Evolutionary conservation across 1,140 invertebrate species (phyloP), one percentile per base, ranked within the genome.

Genomic region (Lordiphosa mommai): DNA sequence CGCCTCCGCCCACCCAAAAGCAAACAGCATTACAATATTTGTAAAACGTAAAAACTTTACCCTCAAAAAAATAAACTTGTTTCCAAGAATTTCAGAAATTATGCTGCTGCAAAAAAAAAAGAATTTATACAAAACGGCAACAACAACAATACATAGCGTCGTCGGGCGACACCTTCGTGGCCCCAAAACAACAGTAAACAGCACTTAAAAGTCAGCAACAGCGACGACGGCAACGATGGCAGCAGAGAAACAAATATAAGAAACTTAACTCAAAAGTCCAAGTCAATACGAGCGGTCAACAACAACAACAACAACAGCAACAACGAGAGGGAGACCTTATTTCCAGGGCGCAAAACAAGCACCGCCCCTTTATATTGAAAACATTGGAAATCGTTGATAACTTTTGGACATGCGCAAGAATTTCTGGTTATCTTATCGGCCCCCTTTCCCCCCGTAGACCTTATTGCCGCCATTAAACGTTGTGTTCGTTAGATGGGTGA

Each of bases 241-340:
- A 71, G 56, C 61, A 59, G 74, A 61, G 61, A 61, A 74, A 67
- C 76, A 82, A 82, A 82, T 82, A 82, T 82, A 77, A 82, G 76
- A 84, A 84, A 82, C 76, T 84, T 84, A 84, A 82, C 76, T 77
- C 76, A 82, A 82, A 84, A 84, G 72, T 84, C 72, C 77, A 84
- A 84, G 77, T 84, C 77, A 84, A 84, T 84, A 82, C 77, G 77
- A 68, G 72, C 77, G 77, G 77, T 85, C 77, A 72, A 74, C 64
- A 52, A 9, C 61, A 68, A 37, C 36, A 77, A 41, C 38, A 67
- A 17, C 72, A 57, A 61, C 34, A 71, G 14, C 30, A 40, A 30
- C 34, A 40, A 8, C 30, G 40, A 44, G 52, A 65, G 10, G 40
- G 57, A 49, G 30, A 53, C 46, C 33, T 16, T 37, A 41, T 13